Percentiles rank a stretch among this genome's conserved stretches.
These are phyloP conservation scores for Tragelaphus scriptus DNA, from an alignment of 2,113 vertebrate species.

Conservation along the genomic window DNA sequence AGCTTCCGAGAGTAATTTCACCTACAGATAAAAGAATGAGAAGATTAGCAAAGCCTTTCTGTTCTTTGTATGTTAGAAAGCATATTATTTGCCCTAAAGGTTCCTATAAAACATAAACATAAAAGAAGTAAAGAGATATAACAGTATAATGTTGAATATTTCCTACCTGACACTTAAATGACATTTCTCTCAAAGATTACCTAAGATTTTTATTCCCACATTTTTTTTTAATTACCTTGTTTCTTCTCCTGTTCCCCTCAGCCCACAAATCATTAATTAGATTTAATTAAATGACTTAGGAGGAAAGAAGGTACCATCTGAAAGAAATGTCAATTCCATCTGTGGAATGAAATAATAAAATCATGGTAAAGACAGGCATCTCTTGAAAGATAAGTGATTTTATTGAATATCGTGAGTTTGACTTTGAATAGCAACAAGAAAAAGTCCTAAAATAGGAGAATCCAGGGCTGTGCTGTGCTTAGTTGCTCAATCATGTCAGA, in stretches of 20 bases:
- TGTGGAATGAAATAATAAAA: neutral
- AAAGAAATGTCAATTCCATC: neutral
- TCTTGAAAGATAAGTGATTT: neutral
- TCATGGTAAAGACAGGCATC: neutral
- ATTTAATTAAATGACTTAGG: neutral
- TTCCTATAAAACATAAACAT: neutral
- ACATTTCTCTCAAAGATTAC: neutral
- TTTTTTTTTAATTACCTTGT: neutral
- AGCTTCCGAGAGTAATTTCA: neutral
- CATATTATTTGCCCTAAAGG: neutral
- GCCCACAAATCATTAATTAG: neutral
- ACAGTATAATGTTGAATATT: neutral
- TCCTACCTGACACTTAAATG: neutral
- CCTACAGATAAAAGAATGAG: neutral
- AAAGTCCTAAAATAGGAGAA: neutral
- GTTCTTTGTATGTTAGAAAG: neutral
- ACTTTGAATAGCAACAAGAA: neutral
- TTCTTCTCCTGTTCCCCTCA: neutral
- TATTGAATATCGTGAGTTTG: neutral
- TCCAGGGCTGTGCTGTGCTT: neutral
- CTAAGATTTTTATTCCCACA: neutral
- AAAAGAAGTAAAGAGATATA: neutral
- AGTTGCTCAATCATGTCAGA: neutral
- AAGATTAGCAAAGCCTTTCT: neutral
- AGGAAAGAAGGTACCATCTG: neutral